Evolutionary conservation across 1,140 invertebrate genomes (phyloP), one percentile per base, ranked within the genome.

Genomic region (Prorops nasuta): DNA sequence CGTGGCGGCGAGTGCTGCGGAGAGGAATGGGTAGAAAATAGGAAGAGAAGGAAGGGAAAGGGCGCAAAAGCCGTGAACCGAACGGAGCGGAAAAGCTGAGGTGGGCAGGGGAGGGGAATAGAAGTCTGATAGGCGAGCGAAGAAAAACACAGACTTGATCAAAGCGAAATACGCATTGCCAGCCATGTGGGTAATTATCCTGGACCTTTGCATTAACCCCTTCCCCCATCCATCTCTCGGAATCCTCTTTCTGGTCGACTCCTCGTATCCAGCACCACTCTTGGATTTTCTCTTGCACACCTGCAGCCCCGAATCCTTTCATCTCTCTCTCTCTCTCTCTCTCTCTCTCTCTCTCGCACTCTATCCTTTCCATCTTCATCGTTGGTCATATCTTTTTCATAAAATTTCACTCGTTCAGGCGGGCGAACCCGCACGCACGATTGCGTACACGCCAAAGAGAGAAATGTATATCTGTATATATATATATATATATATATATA

Each of bases 121-220:
- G 55, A 54, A 61, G 56, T 57, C 61, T 71, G 70, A 72, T 74
- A 71, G 66, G 61, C 71, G 64, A 69, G 64, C 66, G 66, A 77
- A 76, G 75, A 76, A 76, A 76, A 77, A 76, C 69, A 77, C 64
- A 68, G 69, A 68, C 64, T 69, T 74, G 72, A 77, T 75, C 73
- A 76, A 77, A 75, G 71, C 66, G 58, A 69, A 75, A 70, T 72
- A 69, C 66, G 67, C 67, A 74, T 73, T 71, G 60, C 62, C 70
- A 67, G 66, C 66, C 73, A 75, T 77, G 72, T 75, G 74, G 73
- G 71, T 77, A 76, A 77, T 78, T 77, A 77, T 71, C 68, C 63
- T 69, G 63, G 66, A 71, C 68, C 67, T 72, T 72, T 77, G 64
- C 73, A 64, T 70, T 67, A 70, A 67, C 67, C 66, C 70, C 64